Percentiles rank a stretch among this genome's conserved stretches.
phyloP scores from a whole-genome alignment of 2,888 invertebrate genomes.

The Drosophila mettleri region DNA sequence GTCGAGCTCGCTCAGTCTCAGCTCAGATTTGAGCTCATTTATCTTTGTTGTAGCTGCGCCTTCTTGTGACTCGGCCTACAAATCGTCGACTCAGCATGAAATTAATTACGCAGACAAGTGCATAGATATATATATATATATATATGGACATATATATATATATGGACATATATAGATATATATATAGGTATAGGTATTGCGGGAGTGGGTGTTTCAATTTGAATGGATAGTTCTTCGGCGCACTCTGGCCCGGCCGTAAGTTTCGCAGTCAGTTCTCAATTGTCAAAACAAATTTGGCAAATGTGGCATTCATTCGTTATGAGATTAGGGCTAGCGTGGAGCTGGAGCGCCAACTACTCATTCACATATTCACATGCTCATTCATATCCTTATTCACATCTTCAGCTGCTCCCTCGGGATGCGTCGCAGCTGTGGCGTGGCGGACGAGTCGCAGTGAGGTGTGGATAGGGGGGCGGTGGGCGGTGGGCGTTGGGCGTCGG shows the following conservation, averaged over 20 bases:
- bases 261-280: constrained; percentile 71
- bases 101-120: constrained; percentile 71
- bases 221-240: constrained; percentile 66
- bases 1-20: neutral
- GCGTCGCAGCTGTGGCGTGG: constrained; percentile 37
- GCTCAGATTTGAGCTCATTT: constrained; percentile 13
- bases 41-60: constrained; percentile 42
- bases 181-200: neutral
- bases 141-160: neutral
- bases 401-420: constrained; percentile 44
- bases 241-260: constrained; percentile 59
- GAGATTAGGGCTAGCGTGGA: constrained; percentile 66
- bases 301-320: constrained; percentile 81
- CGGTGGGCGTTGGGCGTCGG: neutral
- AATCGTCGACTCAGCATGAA: constrained; percentile 70
- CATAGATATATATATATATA: neutral
- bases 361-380: constrained; percentile 2
- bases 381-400: constrained; percentile 3
- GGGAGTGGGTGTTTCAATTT: constrained; percentile 22
- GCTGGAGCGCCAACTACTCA: neutral
- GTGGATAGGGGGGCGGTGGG: too few species aligned
- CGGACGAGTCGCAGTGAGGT: neutral
- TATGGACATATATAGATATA: neutral
- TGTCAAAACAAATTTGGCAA: constrained; percentile 81
- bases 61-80: constrained; percentile 61